Percentiles rank a stretch among this genome's conserved stretches.
phyloP scores from a whole-genome alignment of 2,113 vertebrate genomes.

The Sigmodon hispidus region DNA sequence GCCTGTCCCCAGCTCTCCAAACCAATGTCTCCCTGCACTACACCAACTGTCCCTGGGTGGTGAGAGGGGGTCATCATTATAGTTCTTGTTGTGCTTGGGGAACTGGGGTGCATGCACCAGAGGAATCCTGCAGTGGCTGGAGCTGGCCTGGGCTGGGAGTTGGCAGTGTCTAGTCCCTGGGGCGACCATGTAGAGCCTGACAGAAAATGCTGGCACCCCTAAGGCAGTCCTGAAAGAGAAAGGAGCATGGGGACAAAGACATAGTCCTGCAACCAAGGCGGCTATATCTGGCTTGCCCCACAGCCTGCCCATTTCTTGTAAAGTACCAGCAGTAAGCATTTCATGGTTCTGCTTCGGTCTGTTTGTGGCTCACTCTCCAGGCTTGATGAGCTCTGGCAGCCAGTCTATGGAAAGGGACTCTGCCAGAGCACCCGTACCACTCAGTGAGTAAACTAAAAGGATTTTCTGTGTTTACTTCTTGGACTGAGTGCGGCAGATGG shows the following conservation, averaged over 20 bases:
- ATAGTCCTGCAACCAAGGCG: neutral
- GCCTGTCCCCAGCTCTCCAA: neutral
- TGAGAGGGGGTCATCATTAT: neutral
- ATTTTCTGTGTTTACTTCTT: neutral
- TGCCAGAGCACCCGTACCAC: neutral
- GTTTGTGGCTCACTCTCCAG: neutral
- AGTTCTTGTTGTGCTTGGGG: neutral
- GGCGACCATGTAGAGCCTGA: neutral
- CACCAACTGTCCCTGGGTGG: neutral
- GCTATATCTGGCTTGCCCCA: rapidly evolving
- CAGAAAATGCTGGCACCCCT: neutral
- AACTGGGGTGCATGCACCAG: neutral
- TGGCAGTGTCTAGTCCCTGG: neutral
- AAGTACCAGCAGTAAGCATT: neutral
- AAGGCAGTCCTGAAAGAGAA: neutral
- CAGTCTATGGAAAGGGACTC: neutral
- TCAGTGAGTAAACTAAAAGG: neutral
- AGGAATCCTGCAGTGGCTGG: neutral
- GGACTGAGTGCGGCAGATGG: neutral
- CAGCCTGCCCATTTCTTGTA: neutral
- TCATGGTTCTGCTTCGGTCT: neutral
- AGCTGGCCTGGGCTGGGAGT: neutral
- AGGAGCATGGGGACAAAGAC: neutral
- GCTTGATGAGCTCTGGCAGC: neutral
- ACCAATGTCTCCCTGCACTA: neutral